Conservation (phyloP, 2,888 invertebrate genomes). For the Papilio protenor region DNA sequence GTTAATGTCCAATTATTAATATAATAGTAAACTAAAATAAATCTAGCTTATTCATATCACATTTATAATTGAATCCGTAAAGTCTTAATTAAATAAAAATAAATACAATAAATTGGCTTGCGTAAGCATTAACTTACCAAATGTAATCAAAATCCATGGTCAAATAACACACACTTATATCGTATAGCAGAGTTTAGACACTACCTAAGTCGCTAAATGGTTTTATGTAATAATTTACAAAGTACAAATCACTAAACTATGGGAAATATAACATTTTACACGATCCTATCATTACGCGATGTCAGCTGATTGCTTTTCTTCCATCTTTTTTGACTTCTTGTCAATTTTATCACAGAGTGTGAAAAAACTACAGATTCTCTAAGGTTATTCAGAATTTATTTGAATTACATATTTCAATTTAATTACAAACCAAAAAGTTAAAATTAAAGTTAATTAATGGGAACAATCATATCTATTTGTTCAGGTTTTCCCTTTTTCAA, state of each 20-base stretch:
- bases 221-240: slow-evolving; percentile 76
- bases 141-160: slow-evolving; percentile 46
- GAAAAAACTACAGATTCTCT: neutral
- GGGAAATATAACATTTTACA: slow-evolving; percentile 60
- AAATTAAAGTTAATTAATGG: too few relatives aligned
- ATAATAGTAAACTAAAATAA: neutral
- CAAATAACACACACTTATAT: slow-evolving; percentile 33
- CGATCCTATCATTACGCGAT: slow-evolving; percentile 61
- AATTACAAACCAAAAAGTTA: too few relatives aligned
- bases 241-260: slow-evolving; percentile 68
- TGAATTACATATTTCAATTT: neutral
- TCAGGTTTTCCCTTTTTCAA: too few relatives aligned
- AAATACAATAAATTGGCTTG: slow-evolving; percentile 24
- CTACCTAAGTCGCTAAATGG: slow-evolving; percentile 48
- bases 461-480: too few relatives aligned
- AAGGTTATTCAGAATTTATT: neutral
- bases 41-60: neutral
- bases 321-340: slow-evolving; percentile 31
- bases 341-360: neutral
- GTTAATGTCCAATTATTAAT: too few relatives aligned
- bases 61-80: neutral
- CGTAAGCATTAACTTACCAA: slow-evolving; percentile 48
- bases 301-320: slow-evolving; percentile 77
- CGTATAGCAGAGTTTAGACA: slow-evolving; percentile 36
- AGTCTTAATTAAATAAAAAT: slow-evolving; percentile 40